phyloP scores from a whole-genome alignment of 1,140 invertebrate species.

The Capitella teleta region DNA sequence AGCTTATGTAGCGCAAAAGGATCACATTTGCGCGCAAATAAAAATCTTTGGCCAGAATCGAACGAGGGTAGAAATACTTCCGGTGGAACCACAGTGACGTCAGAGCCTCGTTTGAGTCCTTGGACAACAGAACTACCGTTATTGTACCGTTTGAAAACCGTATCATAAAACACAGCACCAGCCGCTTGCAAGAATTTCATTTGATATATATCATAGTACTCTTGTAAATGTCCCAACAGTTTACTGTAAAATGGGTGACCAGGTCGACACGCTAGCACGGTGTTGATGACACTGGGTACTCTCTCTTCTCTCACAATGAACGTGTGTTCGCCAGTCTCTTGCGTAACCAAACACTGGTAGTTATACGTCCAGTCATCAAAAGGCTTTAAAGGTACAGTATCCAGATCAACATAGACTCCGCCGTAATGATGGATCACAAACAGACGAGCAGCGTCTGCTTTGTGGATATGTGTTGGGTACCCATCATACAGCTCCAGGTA shows the following conservation, averaged over 20 bases:
- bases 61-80: too few relatives aligned
- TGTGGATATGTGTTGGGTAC: slow-evolving; percentile 4
- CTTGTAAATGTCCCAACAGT: background rate
- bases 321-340: slow-evolving; percentile 8
- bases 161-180: too few relatives aligned
- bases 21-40: too few relatives aligned
- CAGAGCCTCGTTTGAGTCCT: too few relatives aligned
- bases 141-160: too few relatives aligned
- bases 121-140: too few relatives aligned
- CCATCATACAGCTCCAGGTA: slow-evolving; percentile 2
- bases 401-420: slow-evolving; percentile 10
- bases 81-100: too few relatives aligned
- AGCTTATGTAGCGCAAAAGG: too few relatives aligned
- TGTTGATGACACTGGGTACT: slow-evolving; percentile 2
- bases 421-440: slow-evolving; percentile 7
- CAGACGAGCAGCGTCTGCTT: slow-evolving; percentile 10
- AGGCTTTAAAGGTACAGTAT: slow-evolving; percentile 2
- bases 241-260: slow-evolving; percentile 4
- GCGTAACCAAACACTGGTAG: slow-evolving; percentile 6
- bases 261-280: slow-evolving; percentile 3
- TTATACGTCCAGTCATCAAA: slow-evolving; percentile 3
- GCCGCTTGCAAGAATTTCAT: too few relatives aligned
- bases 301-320: slow-evolving; percentile 4
- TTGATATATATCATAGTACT: too few relatives aligned
- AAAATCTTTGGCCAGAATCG: too few relatives aligned